phyloP scores from a whole-genome alignment of 92 coral and sea anemone species.

The Bergia sp. region DNA sequence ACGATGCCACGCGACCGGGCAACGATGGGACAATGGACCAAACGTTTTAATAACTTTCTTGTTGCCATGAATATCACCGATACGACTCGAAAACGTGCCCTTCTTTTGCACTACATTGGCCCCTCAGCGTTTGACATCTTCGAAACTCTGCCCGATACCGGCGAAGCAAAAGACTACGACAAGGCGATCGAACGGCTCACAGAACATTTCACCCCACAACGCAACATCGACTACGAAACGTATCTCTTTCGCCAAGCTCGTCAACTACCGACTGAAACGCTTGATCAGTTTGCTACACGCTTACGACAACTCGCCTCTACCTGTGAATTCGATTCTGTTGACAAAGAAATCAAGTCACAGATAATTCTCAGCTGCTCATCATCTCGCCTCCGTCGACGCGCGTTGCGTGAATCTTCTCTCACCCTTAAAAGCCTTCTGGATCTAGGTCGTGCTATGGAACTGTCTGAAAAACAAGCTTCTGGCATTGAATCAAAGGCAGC shows the following conservation, averaged over 20 bases:
- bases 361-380: slow-evolving; percentile 44
- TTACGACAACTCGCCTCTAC: slow-evolving; percentile 35
- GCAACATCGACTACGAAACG: slow-evolving; percentile 32
- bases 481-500: too few species aligned
- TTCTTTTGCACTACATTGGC: too few species aligned
- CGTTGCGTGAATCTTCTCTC: slow-evolving; percentile 38
- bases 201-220: slow-evolving; percentile 22
- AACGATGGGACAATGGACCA: too few species aligned
- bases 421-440: slow-evolving; percentile 20
- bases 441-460: slow-evolving; percentile 41
- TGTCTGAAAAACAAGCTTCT: slow-evolving; percentile 29
- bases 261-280: slow-evolving; percentile 39
- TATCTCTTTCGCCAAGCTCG: slow-evolving; percentile 41
- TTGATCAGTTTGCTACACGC: slow-evolving; percentile 37
- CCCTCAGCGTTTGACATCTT: slow-evolving; percentile 7
- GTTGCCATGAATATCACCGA: too few species aligned
- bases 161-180: slow-evolving; percentile 38
- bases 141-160: slow-evolving; percentile 45
- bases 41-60: too few species aligned
- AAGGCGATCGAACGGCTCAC: slow-evolving; percentile 25
- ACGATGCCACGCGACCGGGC: too few species aligned
- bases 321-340: slow-evolving; percentile 25
- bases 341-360: slow-evolving; percentile 46
- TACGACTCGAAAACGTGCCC: too few species aligned
- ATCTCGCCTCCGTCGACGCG: slow-evolving; percentile 23